phyloP scores from a whole-genome alignment of 2,888 invertebrate species.

The Holacanthella duospinosa region DNA sequence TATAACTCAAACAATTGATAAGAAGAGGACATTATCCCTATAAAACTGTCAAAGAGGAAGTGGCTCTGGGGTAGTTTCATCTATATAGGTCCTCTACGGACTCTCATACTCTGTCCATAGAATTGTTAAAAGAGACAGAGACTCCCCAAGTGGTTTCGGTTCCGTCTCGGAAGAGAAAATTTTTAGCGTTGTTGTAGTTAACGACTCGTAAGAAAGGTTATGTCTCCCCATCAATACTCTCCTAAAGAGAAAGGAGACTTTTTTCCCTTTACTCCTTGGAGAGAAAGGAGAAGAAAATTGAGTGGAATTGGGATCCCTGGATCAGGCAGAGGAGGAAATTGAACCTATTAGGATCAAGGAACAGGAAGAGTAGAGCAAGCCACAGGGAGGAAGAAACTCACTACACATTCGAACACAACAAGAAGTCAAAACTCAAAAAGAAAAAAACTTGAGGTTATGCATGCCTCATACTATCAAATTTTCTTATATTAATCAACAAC shows the following conservation, averaged over 20 bases:
- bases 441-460: background rate
- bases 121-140: background rate
- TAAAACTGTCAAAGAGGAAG: constrained; percentile 2
- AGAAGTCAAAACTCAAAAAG: background rate
- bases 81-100: too few relatives aligned
- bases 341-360: background rate
- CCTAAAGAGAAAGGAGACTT: background rate
- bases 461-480: too few relatives aligned
- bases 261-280: too few relatives aligned
- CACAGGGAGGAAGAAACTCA: background rate
- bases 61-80: background rate
- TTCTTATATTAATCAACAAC: too few relatives aligned
- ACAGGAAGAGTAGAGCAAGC: background rate
- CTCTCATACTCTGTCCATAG: too few relatives aligned
- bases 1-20: too few relatives aligned
- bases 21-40: background rate
- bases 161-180: background rate
- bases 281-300: background rate
- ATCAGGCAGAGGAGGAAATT: background rate
- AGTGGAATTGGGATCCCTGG: background rate
- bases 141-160: background rate
- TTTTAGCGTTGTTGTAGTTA: background rate
- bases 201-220: constrained; percentile 6
- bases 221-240: background rate
- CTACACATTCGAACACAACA: too few relatives aligned